Base-by-base conservation (phyloP, 2,888 invertebrate genomes). In the Xanthorhoe designata region DNA sequence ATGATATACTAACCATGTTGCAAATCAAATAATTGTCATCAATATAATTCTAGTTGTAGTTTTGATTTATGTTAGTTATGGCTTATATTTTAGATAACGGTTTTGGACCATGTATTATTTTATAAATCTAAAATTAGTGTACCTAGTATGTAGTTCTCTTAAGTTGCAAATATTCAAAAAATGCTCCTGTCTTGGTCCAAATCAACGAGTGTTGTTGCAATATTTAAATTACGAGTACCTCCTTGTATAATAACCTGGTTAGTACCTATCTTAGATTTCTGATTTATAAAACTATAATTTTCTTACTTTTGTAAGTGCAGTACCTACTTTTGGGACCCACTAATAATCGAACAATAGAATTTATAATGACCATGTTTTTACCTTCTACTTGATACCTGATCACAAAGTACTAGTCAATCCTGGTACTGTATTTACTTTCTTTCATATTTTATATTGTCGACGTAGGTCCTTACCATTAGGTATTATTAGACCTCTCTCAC, bases 341-440 rank as follows among this genome's bases (percentile, higher is more conserved):
- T 49, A 57, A 52, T n/a, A 38, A 42, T 56, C 51, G 54, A 59
- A 61, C 29, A 56, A 65, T 70, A 53, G 24, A 61, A 75, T 63
- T 66, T 55, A 67, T 65, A 68, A 66, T 58, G 53, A 66, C 58
- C 58, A 58, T 32, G 42, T 66, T 64, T 69, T 72, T 66, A 62
- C 60, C 52, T 47, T 47, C 47, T 64, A 65, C 60, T 52, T 59
- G 51, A 66, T 71, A 54, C 61, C 62, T 62, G 61, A 77, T 77
- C 75, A 75, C 70, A 61, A 61, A 78, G 71, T 78, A 77, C 83
- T 86, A 87, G 87, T 86, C 84, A 84, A 82, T 75, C 76, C 75
- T 72, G 73, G 76, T 81, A 79, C 79, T 78, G 77, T 79, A 76
- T 77, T 79, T 77, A 78, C 72, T 75, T 73, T 65, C 59, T 45